These are phyloP conservation scores for Uloborus plumipes DNA, from an alignment of 2,888 invertebrate species.

Conservation along the genomic window DNA sequence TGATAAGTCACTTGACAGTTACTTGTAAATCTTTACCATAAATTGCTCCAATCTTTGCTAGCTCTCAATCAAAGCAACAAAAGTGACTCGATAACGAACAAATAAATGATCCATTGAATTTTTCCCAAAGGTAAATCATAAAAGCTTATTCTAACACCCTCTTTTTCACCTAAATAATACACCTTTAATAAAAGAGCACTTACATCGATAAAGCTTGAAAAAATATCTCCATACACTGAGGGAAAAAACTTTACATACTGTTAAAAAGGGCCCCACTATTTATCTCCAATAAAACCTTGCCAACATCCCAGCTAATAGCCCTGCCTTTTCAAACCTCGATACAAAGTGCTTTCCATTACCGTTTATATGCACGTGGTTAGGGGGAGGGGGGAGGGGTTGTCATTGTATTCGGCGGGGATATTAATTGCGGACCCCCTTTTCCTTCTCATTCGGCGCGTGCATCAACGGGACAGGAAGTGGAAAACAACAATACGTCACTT, in stretches of 20 bases:
- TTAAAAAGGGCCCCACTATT: slow-evolving; percentile 40
- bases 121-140: too few species aligned
- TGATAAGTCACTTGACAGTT: too few species aligned
- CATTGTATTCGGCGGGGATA: slow-evolving; percentile 58
- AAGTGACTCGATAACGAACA: too few species aligned
- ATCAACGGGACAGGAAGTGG: slow-evolving; percentile 51
- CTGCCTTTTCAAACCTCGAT: slow-evolving; percentile 46
- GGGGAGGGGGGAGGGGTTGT: slow-evolving; percentile 15
- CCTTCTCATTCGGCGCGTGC: slow-evolving; percentile 15
- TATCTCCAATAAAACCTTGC: slow-evolving; percentile 47
- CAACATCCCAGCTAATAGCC: slow-evolving; percentile 42
- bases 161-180: too few species aligned
- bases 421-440: slow-evolving; percentile 46
- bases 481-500: slow-evolving; percentile 61
- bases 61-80: too few species aligned
- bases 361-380: slow-evolving; percentile 7
- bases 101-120: too few species aligned
- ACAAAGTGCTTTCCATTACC: slow-evolving; percentile 61
- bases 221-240: not conserved
- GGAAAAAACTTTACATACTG: slow-evolving; percentile 38
- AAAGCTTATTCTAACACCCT: too few species aligned
- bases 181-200: slow-evolving; percentile 52
- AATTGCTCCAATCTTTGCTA: too few species aligned
- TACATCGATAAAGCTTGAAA: slow-evolving; percentile 15
- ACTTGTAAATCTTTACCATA: too few species aligned